phyloP scores from a whole-genome alignment of 1,140 invertebrate genomes.

The Leptonema lineaticorne region DNA sequence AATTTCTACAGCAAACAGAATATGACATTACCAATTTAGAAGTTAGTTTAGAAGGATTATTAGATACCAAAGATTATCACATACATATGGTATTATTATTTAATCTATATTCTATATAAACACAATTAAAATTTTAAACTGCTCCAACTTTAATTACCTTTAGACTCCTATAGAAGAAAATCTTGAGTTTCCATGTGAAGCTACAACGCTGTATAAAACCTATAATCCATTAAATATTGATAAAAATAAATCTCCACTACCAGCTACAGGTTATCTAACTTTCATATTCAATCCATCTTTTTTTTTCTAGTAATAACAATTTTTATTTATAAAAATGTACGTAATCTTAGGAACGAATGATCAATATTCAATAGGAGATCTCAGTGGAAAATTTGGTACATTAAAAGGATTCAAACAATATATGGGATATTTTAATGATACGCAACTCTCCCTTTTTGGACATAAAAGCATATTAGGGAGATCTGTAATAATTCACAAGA shows the following conservation, averaged over 20 bases:
- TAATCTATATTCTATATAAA: slow-evolving; percentile 20
- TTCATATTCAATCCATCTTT: neutral
- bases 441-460: slow-evolving; percentile 82
- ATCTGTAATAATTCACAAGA: slow-evolving; percentile 84
- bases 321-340: neutral
- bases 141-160: slow-evolving; percentile 26
- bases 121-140: neutral
- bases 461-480: slow-evolving; percentile 79
- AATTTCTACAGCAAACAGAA: slow-evolving; percentile 81
- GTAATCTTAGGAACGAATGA: slow-evolving; percentile 67
- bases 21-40: slow-evolving; percentile 81
- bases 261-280: slow-evolving; percentile 57
- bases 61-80: slow-evolving; percentile 72
- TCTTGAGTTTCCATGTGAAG: slow-evolving; percentile 86
- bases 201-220: slow-evolving; percentile 73
- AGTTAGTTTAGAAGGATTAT: slow-evolving; percentile 73
- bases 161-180: slow-evolving; percentile 77
- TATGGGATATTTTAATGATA: slow-evolving; percentile 72
- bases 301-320: slow-evolving; percentile 4
- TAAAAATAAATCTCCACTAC: slow-evolving; percentile 59
- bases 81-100: slow-evolving; percentile 88
- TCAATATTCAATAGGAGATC: slow-evolving; percentile 86
- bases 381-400: slow-evolving; percentile 87
- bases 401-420: slow-evolving; percentile 63
- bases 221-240: slow-evolving; percentile 81